Evolutionary conservation across 2,113 vertebrate species (phyloP).

Genomic region (Cochlearius cochlearius): DNA sequence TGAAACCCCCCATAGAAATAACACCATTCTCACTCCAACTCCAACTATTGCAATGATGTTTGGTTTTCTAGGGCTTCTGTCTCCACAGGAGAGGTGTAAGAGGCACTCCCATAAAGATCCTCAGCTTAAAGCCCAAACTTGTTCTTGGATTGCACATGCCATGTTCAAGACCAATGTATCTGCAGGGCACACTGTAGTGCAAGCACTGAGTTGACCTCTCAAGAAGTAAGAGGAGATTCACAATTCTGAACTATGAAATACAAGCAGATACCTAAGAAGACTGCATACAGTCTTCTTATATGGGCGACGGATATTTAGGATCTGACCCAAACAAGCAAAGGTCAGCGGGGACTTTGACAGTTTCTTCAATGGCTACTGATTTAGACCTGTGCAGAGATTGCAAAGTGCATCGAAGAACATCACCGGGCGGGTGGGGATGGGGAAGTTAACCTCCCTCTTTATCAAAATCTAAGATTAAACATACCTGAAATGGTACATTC

Average conservation of each 20-base stretch:
- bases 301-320: not conserved
- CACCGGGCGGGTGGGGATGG: no score
- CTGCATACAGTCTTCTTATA: not conserved
- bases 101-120: not conserved
- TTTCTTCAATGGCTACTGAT: not conserved
- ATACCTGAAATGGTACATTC: slow-evolving; percentile 7
- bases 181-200: not conserved
- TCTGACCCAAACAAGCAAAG: not conserved
- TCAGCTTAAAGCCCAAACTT: not conserved
- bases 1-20: not conserved
- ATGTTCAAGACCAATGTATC: not conserved
- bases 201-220: not conserved
- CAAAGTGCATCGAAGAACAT: not conserved
- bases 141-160: not conserved
- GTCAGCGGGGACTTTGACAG: not conserved
- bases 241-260: not conserved
- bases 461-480: not conserved
- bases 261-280: not conserved
- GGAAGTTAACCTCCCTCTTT: not conserved
- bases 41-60: not conserved
- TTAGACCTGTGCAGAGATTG: not conserved
- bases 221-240: not conserved
- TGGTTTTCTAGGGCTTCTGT: not conserved
- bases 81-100: not conserved
- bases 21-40: not conserved